A percentile compares a stretch with the other conserved stretches of the same genome.
Conservation (phyloP, 2,113 vertebrate species). For the Cricetomys ansorgei region DNA sequence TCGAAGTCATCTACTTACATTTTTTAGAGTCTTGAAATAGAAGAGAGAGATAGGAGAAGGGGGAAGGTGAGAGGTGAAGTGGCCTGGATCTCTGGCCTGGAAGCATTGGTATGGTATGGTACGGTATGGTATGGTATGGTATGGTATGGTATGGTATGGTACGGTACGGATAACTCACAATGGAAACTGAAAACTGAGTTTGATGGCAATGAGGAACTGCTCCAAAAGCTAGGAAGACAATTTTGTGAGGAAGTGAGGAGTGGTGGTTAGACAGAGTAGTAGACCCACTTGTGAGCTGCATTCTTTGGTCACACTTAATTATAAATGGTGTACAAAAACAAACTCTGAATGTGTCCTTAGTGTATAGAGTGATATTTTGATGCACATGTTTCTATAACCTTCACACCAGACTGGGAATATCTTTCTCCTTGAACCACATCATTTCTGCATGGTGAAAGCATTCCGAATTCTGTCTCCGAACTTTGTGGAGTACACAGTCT, state of each 20-base stretch:
- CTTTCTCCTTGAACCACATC: background rate
- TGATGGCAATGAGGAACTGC: background rate
- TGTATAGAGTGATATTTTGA: background rate
- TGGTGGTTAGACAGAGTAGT: background rate
- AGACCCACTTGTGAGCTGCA: background rate
- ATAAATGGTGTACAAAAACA: background rate
- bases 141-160: no score
- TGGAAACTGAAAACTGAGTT: background rate
- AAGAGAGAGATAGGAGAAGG: background rate
- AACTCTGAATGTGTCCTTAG: no score
- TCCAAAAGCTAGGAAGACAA: background rate
- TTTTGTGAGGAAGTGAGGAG: background rate
- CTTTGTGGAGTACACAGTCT: background rate
- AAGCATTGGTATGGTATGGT: background rate
- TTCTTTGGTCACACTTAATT: background rate
- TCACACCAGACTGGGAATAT: background rate
- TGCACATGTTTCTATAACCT: background rate
- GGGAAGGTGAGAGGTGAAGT: background rate
- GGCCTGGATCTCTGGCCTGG: no score
- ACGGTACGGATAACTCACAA: background rate
- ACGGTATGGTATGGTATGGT: no score
- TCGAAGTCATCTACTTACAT: background rate
- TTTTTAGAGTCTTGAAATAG: background rate
- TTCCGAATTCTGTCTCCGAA: background rate
- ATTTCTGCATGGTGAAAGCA: background rate